Percentiles rank a stretch among this genome's conserved stretches.
phyloP scores from a whole-genome alignment of 2,888 invertebrate genomes.

The Acronicta leporina region DNA sequence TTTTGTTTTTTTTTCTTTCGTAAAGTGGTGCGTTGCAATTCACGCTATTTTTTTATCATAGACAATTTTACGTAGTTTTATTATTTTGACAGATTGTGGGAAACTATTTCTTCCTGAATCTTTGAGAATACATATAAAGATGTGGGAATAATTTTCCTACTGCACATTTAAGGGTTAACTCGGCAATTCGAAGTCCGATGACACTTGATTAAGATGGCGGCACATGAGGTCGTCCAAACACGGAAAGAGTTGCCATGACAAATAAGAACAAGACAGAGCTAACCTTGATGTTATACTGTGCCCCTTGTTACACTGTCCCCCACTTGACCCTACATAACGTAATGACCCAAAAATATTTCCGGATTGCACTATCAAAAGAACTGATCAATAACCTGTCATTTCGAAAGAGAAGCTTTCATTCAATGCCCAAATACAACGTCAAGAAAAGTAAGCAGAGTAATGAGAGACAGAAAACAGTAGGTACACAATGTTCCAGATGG shows the following conservation, averaged over 20 bases:
- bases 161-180: constrained; percentile 15
- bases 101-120: constrained; percentile 13
- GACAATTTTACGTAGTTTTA: constrained; percentile 17
- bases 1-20: constrained; percentile 4
- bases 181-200: constrained; percentile 5
- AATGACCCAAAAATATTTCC: no score
- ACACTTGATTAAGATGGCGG: constrained; percentile 11
- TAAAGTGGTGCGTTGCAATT: constrained; percentile 5
- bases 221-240: constrained; percentile 6
- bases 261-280: no score
- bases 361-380: no score
- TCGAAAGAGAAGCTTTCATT: no score
- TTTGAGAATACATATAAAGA: constrained; percentile 13
- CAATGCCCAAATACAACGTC: no score
- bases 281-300: no score
- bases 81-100: constrained; percentile 16
- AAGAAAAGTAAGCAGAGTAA: no score
- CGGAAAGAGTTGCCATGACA: constrained; percentile 5
- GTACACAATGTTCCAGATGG: no score
- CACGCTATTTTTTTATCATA: constrained; percentile 16
- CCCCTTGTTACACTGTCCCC: no score
- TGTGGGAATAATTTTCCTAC: constrained; percentile 18
- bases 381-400: no score
- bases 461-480: no score
- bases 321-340: no score